phyloP scores from a whole-genome alignment of 2,113 vertebrate species.

The Martes martes region DNA sequence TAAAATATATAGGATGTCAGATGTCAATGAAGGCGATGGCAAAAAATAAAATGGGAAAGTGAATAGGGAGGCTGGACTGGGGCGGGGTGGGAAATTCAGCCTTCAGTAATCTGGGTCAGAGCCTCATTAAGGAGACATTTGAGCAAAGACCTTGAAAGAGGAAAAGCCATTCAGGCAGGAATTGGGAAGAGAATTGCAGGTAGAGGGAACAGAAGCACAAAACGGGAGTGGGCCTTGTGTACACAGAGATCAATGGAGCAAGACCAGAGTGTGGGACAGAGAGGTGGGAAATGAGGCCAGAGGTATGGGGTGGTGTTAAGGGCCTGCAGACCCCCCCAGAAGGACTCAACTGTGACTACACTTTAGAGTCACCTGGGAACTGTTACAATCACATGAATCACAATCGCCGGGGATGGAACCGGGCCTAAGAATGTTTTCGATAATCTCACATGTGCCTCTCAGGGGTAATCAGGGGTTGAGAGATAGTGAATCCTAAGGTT shows the following conservation, averaged over 20 bases:
- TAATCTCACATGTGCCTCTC: not conserved
- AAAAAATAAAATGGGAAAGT: not conserved
- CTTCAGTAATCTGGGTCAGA: not conserved
- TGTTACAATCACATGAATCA: not conserved
- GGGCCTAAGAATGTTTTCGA: not conserved
- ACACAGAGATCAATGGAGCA: not conserved
- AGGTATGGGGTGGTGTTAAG: accelerated
- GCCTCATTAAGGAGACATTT: not conserved
- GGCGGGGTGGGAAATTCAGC: accelerated
- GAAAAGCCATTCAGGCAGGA: not conserved
- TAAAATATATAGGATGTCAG: not conserved
- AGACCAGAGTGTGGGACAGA: not conserved
- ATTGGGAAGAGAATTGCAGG: not conserved
- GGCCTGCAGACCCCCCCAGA: not conserved
- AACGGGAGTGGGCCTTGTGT: accelerated
- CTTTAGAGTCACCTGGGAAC: not conserved
- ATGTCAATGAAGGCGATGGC: accelerated
- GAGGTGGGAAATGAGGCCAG: accelerated
- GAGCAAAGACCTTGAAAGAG: not conserved
- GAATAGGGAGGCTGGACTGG: not conserved
- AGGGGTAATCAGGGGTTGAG: not conserved
- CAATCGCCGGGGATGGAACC: not conserved
- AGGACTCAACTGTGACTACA: no score
- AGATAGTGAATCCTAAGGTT: not conserved
- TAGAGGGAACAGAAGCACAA: not conserved